Evolutionary conservation across 2,888 invertebrate genomes (phyloP).

Genomic region (Scotopteryx bipunctaria): DNA sequence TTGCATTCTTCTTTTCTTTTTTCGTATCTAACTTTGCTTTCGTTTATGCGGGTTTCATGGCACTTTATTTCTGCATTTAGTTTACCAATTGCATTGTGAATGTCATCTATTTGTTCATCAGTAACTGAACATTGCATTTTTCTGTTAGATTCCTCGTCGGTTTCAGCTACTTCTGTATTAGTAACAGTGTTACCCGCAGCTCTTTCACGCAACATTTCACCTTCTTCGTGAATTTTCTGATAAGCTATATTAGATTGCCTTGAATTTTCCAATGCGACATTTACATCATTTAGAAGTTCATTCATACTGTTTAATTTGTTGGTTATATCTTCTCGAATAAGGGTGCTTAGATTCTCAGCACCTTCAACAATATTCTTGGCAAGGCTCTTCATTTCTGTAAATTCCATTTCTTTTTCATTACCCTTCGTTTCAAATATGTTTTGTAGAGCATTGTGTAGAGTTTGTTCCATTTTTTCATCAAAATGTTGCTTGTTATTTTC

Average conservation of each 20-base stretch:
- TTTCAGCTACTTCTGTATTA: conserved; percentile 30
- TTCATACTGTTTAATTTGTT: conserved; percentile 78
- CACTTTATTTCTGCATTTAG: conserved; percentile 64
- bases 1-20: conserved; percentile 66
- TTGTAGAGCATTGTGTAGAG: conserved; percentile 58
- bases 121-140: conserved; percentile 42
- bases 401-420: conserved; percentile 63
- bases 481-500: conserved; percentile 41
- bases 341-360: conserved; percentile 71
- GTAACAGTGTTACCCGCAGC: conserved; percentile 19
- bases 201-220: conserved; percentile 43
- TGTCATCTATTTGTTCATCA: conserved; percentile 66
- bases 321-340: conserved; percentile 74
- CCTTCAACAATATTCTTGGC: conserved; percentile 72
- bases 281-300: conserved; percentile 73
- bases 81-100: conserved; percentile 64
- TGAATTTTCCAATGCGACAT: conserved; percentile 71
- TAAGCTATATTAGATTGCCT: conserved; percentile 67
- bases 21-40: conserved; percentile 64
- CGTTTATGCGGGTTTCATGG: conserved; percentile 67
- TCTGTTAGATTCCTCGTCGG: conserved; percentile 23
- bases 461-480: conserved; percentile 62
- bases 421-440: conserved; percentile 57
- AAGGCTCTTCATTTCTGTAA: conserved; percentile 70
- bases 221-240: conserved; percentile 64